Evolutionary conservation across 2,888 invertebrate species (phyloP).

Genomic region (Aromia moschata): DNA sequence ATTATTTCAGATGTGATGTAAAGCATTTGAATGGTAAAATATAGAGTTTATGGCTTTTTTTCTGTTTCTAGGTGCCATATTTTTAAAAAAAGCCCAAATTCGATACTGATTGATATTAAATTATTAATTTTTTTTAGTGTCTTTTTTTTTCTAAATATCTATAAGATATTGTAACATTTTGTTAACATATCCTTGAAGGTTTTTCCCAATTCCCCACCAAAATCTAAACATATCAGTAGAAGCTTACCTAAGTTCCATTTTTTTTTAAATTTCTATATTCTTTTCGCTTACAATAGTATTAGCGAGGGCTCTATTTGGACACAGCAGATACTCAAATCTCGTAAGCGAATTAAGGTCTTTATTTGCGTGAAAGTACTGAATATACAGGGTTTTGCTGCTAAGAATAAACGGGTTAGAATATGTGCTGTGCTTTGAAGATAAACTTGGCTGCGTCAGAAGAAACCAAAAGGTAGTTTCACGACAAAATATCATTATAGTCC

Average conservation of each 20-base stretch:
- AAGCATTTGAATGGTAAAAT: no score
- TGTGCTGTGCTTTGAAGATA: slow-evolving; percentile 6
- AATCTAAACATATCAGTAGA: slow-evolving; percentile 8
- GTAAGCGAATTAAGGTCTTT: neutral
- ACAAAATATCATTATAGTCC: no score
- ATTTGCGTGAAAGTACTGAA: slow-evolving; percentile 4
- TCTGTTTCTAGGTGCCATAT: no score
- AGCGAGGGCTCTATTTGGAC: slow-evolving; percentile 6
- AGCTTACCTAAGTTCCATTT: neutral
- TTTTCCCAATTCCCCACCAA: neutral
- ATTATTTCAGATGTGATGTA: no score
- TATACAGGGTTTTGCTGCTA: neutral
- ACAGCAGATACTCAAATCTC: neutral
- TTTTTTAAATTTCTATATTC: neutral
- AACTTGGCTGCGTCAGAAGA: slow-evolving; percentile 7
- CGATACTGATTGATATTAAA: no score
- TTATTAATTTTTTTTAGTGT: no score
- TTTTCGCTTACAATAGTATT: slow-evolving; percentile 8
- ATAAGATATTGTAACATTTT: no score
- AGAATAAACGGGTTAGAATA: neutral
- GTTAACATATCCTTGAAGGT: no score
- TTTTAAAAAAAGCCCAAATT: no score
- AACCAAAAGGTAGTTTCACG: neutral
- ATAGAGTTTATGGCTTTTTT: no score
- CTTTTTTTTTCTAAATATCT: no score